phyloP scores from a whole-genome alignment of 1,140 invertebrate species.

The Coenobita brevimanus region DNA sequence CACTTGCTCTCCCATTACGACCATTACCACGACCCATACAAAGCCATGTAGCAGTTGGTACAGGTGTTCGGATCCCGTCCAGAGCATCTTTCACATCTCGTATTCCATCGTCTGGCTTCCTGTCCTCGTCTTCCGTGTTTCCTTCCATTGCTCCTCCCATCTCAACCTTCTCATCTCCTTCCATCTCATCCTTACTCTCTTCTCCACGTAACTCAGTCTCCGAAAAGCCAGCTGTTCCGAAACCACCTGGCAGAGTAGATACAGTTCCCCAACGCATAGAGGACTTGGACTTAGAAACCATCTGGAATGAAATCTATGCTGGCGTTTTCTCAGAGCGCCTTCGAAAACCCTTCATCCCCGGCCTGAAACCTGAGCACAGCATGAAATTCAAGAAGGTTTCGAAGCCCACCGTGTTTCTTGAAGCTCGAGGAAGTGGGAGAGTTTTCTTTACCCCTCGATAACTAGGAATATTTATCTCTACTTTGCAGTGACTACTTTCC shows the following conservation, averaged over 20 bases:
- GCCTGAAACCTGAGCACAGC: not conserved
- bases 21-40: not conserved
- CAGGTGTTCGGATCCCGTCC: too few relatives aligned
- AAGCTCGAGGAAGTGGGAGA: not conserved
- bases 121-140: too few relatives aligned
- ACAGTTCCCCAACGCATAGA: not conserved
- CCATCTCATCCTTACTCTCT: too few relatives aligned
- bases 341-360: not conserved
- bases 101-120: not conserved
- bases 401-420: not conserved
- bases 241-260: not conserved
- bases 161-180: too few relatives aligned
- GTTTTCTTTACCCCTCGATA: constrained; percentile 16
- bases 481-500: too few relatives aligned
- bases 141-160: too few relatives aligned
- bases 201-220: not conserved
- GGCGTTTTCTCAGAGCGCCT: constrained; percentile 16
- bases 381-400: constrained; percentile 19
- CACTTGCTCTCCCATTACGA: not conserved
- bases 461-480: too few relatives aligned
- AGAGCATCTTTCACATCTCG: not conserved
- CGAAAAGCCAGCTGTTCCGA: not conserved
- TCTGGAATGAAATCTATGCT: constrained; percentile 45
- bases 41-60: too few relatives aligned
- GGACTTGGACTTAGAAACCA: not conserved